Percentiles rank a stretch among this genome's conserved stretches.
Conservation (phyloP, 2,113 vertebrate genomes). For the Ramphastos sulfuratus region DNA sequence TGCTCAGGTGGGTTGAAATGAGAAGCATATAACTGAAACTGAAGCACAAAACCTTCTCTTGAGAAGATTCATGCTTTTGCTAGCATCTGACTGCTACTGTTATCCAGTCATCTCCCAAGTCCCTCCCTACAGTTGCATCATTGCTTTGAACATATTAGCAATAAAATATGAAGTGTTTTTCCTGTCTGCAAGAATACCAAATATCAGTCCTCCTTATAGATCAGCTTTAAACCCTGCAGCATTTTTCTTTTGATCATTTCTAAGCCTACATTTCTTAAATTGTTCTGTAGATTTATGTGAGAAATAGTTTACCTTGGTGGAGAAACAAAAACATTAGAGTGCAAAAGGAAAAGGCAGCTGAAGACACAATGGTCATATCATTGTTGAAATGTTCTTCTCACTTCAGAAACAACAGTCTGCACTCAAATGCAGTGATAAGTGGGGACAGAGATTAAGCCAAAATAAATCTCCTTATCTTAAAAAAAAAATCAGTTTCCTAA, state of each 20-base stretch:
- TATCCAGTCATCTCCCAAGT: not conserved
- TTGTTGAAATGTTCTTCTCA: conserved; percentile 29
- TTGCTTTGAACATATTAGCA: not conserved
- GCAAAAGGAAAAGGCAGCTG: conserved; percentile 18
- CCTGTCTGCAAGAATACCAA: not conserved
- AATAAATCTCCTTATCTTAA: conserved; percentile 57
- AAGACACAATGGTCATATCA: not conserved
- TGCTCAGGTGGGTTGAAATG: not conserved
- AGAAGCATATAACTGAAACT: not conserved
- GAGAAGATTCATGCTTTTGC: not conserved
- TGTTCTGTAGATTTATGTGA: conserved; percentile 48
- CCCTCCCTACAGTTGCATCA: not conserved
- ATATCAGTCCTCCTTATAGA: not conserved
- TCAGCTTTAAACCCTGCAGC: not conserved
- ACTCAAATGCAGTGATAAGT: conserved; percentile 39
- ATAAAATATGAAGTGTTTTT: not conserved
- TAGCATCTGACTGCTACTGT: not conserved
- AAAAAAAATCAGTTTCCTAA: conserved; percentile 46
- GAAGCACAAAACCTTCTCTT: not conserved
- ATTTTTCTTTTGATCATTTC: not conserved
- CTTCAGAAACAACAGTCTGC: conserved; percentile 44
- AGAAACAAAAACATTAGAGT: conserved; percentile 35
- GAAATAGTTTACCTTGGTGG: conserved; percentile 40
- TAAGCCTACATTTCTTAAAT: not conserved
- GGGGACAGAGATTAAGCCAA: conserved; percentile 42